Base-by-base conservation (phyloP, 1,140 invertebrate genomes). In the Neodiprion virginianus region DNA sequence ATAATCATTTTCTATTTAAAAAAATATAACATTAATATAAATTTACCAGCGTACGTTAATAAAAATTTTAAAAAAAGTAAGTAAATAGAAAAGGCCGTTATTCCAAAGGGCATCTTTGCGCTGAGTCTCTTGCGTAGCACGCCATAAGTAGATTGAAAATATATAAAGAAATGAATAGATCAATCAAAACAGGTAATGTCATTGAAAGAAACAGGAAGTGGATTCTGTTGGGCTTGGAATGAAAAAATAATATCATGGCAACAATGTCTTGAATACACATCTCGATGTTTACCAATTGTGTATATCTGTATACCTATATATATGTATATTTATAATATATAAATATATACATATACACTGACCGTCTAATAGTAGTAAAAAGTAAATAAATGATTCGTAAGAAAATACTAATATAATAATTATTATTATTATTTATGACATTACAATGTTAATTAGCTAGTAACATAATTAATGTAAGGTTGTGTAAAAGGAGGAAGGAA, bases 201-300 rank as follows among this genome's bases (percentile, higher is more conserved):
- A 77, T 79, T 78, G 73, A 77, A 79, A 77, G 77, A 80, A 76
- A 73, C 74, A 78, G 79, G 79, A 78, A 78, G 77, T 80, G 49
- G 78, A 76, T 73, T 76, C 77, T 72, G 78, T 75, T 72, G 28
- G 67, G 72, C 74, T 74, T 72, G 73, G 68, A 80, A 79, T 40
- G 28, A 40, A 5, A 40, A 40, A 40, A 40, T 40, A 40, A 40
- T 40, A 40, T 40, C 28, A 40, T 5, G 28, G 28, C 28, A 40
- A 40, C 28, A 40, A 40, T 40, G 67, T 61, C 77, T 71, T 73
- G 67, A 47, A 75, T 69, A 76, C 74, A 75, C n/a, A 40, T 76
- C 69, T 73, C 74, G 74, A 74, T 73, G 72, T 75, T 69, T 79
- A 75, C 72, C 77, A 71, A 76, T 77, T 75, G 49, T 78, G 77